Percentiles rank a stretch among this genome's conserved stretches.
Evolutionary conservation across 2,797 vertebrate genomes (phyloP).

Genomic region (Acanthis flammea): DNA sequence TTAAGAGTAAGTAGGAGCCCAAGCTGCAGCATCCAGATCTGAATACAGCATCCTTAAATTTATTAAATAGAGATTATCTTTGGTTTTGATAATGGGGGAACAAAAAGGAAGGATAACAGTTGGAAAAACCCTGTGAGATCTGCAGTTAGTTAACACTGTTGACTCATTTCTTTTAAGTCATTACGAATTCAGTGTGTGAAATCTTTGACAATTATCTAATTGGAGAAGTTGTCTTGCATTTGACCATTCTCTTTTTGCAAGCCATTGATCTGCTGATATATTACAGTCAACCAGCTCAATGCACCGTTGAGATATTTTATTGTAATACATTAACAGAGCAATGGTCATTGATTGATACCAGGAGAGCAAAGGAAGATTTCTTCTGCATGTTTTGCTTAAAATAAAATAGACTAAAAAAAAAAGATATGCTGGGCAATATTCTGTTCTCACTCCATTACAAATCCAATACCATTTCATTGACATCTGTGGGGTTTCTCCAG

Average conservation of each 20-base stretch:
- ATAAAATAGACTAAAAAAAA: background rate
- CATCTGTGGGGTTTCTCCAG: background rate
- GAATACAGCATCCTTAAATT: background rate
- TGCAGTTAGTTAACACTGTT: background rate
- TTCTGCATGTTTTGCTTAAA: conserved; percentile 32
- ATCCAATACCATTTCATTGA: conserved; percentile 26
- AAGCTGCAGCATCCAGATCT: background rate
- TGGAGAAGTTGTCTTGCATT: conserved; percentile 41
- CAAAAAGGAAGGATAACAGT: background rate
- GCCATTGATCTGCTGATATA: conserved; percentile 65
- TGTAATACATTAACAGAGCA: conserved; percentile 60
- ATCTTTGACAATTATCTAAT: conserved; percentile 55
- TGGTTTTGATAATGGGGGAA: background rate
- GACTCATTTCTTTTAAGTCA: background rate
- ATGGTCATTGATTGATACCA: conserved; percentile 62
- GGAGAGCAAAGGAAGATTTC: conserved; percentile 33
- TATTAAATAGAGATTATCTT: background rate
- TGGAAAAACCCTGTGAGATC: background rate
- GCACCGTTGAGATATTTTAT: conserved; percentile 55
- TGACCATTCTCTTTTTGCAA: conserved; percentile 55
- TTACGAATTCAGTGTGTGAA: background rate
- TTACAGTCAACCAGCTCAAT: conserved; percentile 54
- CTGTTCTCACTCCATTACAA: conserved; percentile 29
- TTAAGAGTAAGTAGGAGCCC: background rate
- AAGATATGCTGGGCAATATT: background rate